Conservation (phyloP, 2,113 vertebrate species). For the Cochlearius cochlearius region DNA sequence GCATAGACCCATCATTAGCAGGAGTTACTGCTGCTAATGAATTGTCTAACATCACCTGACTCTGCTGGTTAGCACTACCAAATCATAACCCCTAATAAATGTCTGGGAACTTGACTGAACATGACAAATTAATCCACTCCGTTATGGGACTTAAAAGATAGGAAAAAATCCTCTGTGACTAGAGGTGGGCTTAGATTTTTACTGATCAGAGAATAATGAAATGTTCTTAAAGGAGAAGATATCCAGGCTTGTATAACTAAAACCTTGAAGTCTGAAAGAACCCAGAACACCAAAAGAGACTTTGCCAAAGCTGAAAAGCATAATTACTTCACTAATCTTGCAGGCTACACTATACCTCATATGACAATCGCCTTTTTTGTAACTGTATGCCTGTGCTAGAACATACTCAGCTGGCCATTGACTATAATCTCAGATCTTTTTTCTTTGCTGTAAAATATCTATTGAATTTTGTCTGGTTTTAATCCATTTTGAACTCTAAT, state of each 20-base stretch:
- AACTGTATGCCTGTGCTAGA: neutral
- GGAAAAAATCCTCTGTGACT: neutral
- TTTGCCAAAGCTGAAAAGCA: neutral
- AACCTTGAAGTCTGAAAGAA: neutral
- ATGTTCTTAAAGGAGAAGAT: neutral
- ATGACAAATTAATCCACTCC: neutral
- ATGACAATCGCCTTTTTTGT: neutral
- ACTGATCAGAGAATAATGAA: neutral
- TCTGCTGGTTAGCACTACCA: neutral
- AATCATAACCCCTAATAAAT: neutral
- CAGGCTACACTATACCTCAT: fast-evolving
- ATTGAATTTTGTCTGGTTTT: neutral
- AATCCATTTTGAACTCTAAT: neutral
- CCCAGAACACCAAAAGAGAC: neutral
- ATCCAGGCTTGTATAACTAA: neutral
- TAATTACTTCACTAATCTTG: neutral
- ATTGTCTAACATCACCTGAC: neutral
- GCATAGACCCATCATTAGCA: neutral
- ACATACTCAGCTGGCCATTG: neutral
- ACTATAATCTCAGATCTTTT: neutral
- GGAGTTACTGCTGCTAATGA: neutral
- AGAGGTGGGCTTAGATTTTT: neutral
- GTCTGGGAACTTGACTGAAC: neutral
- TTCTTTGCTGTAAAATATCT: neutral
- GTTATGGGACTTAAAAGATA: no score